Base-by-base conservation (phyloP, 2,888 invertebrate genomes). In the Eulithis testata region DNA sequence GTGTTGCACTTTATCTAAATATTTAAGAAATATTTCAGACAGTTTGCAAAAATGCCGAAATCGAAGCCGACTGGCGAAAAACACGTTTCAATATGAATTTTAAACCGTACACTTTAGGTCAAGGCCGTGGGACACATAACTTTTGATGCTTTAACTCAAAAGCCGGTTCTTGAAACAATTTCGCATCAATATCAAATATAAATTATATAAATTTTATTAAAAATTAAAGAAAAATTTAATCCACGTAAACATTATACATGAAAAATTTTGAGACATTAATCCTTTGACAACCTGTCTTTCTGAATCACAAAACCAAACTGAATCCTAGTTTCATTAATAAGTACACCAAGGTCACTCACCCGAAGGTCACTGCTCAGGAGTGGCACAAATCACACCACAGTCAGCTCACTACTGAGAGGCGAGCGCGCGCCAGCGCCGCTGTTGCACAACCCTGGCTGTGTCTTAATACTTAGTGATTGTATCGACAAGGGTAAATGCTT, bases 391-490 rank as follows among this genome's bases (percentile, higher is more conserved):
- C 78, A 79, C 80, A 78, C 85, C 84, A 81, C 74, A 78, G 88
- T 80, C 85, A 79, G 86, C 76, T 77, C 79, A 83, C 86, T 81
- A 92, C 92, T 92, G 92, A 91, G 86, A 82, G 82, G 75, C 71
- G 68, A 71, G 73, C 69, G 74, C 66, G 71, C 61, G 74, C 77
- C 75, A 67, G 78, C 80, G 77, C 76, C 60, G 73, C 60, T 80
- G 72, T 91, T 90, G 87, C 91, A 84, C 90, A 91, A 91, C 87
- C 85, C 88, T 80, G 79, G 79, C 77, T 83, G 84, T 91, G 88
- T 88, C 89, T 84, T 88, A 89, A 91, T 77, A 78, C 76, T 37
- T 78, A 81, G 88, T 85, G 87, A 88, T 83, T 87, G 89, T 86
- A 76, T 77, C 73, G 79, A 69, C 77, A 84, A 86, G 85, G 86